A percentile compares a stretch with the other conserved stretches of the same genome.
phyloP scores from a whole-genome alignment of 2,888 invertebrate species.

The Plebejus anna region DNA sequence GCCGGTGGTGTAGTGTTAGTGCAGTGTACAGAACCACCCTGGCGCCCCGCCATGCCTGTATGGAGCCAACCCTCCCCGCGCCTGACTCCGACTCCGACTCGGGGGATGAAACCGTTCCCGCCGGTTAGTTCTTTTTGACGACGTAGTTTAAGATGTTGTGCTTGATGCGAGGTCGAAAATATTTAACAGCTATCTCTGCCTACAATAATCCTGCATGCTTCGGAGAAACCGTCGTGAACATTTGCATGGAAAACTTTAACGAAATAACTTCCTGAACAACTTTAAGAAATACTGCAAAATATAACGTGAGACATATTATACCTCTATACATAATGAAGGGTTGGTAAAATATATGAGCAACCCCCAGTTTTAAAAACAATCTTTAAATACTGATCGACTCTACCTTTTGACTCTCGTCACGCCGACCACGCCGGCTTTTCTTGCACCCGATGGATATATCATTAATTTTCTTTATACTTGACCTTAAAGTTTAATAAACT shows the following conservation, averaged over 20 bases:
- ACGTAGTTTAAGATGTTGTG: neutral
- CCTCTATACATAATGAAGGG: too few relatives aligned
- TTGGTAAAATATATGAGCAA: too few relatives aligned
- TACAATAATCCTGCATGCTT: too few relatives aligned
- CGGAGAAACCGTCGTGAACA: too few relatives aligned
- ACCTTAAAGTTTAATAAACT: too few relatives aligned
- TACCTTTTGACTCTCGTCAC: neutral
- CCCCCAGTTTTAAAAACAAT: too few relatives aligned
- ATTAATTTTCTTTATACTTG: too few relatives aligned
- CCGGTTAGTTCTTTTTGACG: conserved; percentile 57
- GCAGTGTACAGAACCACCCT: conserved; percentile 45
- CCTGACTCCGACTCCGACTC: conserved; percentile 50
- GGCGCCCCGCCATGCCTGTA: conserved; percentile 73
- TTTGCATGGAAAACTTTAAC: neutral
- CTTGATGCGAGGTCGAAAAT: too few relatives aligned
- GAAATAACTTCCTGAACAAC: neutral
- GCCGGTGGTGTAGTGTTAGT: conserved; percentile 18
- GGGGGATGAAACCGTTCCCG: conserved; percentile 73
- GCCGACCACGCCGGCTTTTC: neutral
- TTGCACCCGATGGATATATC: too few relatives aligned
- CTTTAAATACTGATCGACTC: neutral
- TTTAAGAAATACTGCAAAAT: neutral
- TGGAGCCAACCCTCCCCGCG: conserved; percentile 59
- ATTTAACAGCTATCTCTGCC: too few relatives aligned
- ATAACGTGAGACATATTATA: too few relatives aligned